Percentiles rank a stretch among this genome's conserved stretches.
These are phyloP conservation scores for Pachycephala philippinensis DNA, from an alignment of 2,113 vertebrate genomes.

Conservation along the genomic window DNA sequence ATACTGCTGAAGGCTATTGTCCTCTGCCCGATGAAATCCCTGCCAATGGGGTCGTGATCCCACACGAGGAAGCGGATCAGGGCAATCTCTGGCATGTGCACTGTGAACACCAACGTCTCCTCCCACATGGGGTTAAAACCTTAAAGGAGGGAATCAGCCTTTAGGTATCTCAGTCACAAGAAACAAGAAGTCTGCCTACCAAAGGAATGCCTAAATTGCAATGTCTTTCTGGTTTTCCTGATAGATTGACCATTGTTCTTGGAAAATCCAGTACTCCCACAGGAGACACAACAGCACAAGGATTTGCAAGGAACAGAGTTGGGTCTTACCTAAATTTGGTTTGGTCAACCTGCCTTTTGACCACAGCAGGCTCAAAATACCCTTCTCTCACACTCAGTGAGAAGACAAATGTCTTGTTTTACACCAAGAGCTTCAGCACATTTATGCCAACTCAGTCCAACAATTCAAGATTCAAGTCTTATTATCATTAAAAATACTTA, in stretches of 20 bases:
- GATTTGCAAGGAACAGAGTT: background rate
- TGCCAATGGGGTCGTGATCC: constrained; percentile 97
- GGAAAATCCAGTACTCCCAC: background rate
- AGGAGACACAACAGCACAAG: background rate
- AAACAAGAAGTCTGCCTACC: background rate
- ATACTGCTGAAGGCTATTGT: constrained; percentile 94
- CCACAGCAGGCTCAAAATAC: background rate
- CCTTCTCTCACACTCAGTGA: background rate
- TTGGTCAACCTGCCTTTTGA: background rate
- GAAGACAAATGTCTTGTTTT: background rate
- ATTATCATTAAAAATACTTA: background rate
- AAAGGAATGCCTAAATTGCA: background rate
- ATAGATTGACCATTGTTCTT: background rate
- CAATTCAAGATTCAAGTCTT: background rate
- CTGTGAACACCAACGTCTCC: constrained; percentile 90
- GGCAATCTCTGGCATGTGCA: constrained; percentile 91
- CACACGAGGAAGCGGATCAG: constrained; percentile 95
- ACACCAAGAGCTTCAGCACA: background rate
- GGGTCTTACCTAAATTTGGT: background rate
- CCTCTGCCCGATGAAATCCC: constrained; percentile 96
- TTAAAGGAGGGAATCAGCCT: constrained; percentile 18
- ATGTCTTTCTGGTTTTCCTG: background rate
- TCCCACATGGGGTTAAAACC: constrained; percentile 99
- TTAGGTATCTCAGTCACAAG: background rate
- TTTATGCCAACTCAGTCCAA: background rate